Conservation (phyloP, 2,797 vertebrate genomes). For the Malurus leucopterus region DNA sequence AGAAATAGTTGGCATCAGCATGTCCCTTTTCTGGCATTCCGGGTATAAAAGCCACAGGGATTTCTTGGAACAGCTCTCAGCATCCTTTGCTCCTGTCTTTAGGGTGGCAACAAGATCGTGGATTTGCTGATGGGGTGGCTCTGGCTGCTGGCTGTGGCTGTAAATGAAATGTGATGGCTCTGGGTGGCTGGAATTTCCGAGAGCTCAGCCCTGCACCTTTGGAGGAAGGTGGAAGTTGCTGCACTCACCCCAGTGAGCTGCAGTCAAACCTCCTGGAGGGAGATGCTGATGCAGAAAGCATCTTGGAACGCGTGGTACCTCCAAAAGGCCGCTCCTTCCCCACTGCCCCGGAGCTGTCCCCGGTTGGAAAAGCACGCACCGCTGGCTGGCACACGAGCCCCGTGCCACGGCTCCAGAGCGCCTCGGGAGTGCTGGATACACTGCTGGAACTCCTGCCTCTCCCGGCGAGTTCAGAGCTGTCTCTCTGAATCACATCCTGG, state of each 20-base stretch:
- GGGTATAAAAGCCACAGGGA: neutral
- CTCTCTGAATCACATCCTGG: neutral
- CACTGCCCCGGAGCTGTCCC: neutral
- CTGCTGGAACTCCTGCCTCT: neutral
- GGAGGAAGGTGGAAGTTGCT: neutral
- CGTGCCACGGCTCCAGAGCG: accelerated
- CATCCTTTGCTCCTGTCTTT: neutral
- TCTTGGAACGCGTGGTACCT: accelerated
- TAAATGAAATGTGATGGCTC: neutral
- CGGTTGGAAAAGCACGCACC: accelerated
- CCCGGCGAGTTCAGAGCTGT: neutral
- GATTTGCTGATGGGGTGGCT: neutral
- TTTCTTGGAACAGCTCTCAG: slow-evolving; percentile 12
- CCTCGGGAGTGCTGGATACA: neutral
- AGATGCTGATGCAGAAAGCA: neutral
- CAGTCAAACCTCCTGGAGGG: neutral
- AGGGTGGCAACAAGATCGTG: neutral
- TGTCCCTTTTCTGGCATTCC: neutral
- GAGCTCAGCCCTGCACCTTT: neutral
- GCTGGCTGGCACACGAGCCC: neutral
- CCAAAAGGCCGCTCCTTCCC: neutral
- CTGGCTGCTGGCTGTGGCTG: neutral
- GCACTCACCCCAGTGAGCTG: accelerated
- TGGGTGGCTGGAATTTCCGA: neutral
- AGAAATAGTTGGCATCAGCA: neutral